Conservation (phyloP, 1,140 invertebrate species). For the Listronotus bonariensis region DNA sequence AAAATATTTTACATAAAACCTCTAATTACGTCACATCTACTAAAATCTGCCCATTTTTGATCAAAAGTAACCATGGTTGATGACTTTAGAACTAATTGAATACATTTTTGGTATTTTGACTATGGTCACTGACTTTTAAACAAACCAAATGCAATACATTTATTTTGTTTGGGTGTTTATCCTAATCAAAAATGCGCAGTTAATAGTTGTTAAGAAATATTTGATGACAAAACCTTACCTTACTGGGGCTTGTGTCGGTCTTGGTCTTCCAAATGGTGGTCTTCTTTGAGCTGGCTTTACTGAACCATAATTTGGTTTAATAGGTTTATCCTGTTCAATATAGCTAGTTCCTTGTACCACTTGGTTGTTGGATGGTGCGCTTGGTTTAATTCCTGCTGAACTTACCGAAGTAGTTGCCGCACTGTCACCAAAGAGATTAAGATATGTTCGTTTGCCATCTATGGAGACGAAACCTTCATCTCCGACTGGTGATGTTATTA, state of each 20-base stretch:
- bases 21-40: too few relatives aligned
- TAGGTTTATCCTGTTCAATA: constrained; percentile 55
- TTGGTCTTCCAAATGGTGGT: constrained; percentile 59
- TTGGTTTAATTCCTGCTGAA: constrained; percentile 45
- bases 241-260: constrained; percentile 68
- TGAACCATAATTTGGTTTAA: constrained; percentile 38
- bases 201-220: too few relatives aligned
- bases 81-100: too few relatives aligned
- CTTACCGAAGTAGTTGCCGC: constrained; percentile 42
- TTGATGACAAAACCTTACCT: too few relatives aligned
- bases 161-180: too few relatives aligned
- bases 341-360: constrained; percentile 62
- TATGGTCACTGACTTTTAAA: too few relatives aligned
- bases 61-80: too few relatives aligned
- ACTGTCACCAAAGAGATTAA: constrained; percentile 75
- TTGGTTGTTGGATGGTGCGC: constrained; percentile 47
- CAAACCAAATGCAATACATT: too few relatives aligned
- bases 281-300: constrained; percentile 56
- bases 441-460: constrained; percentile 85
- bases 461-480: constrained; percentile 89
- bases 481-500: constrained; percentile 76
- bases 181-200: too few relatives aligned
- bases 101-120: too few relatives aligned
- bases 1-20: constrained; percentile 20
- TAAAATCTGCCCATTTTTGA: too few relatives aligned